Conservation (phyloP, 2,797 vertebrate species). For the Liasis olivaceus region DNA sequence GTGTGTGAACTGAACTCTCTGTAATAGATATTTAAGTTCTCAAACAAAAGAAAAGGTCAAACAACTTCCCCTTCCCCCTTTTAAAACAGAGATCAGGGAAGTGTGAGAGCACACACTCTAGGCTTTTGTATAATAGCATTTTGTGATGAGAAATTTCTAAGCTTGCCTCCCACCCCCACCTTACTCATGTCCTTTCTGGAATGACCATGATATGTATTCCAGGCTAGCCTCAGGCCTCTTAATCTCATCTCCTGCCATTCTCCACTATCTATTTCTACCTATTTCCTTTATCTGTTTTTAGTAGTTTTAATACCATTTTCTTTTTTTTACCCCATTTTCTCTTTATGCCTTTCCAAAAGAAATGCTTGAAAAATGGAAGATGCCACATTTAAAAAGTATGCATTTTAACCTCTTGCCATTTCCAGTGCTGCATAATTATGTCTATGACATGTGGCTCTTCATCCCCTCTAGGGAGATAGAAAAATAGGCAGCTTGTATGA, state of each 20-base stretch:
- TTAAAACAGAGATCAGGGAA: not conserved
- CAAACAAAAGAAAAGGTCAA: not conserved
- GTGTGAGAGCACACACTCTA: not conserved
- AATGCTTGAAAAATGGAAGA: constrained; percentile 52
- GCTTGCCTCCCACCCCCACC: not conserved
- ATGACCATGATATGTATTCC: not conserved
- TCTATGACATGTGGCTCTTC: constrained; percentile 30
- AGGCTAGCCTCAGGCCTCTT: not conserved
- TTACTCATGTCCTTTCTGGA: not conserved
- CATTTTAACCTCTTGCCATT: constrained; percentile 30
- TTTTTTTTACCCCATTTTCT: not conserved
- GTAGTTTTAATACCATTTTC: not conserved
- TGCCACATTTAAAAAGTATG: constrained; percentile 56
- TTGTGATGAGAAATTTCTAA: not conserved
- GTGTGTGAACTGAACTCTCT: not conserved
- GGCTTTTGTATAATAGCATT: not conserved
- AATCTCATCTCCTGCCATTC: not conserved
- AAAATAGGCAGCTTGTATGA: constrained; percentile 22
- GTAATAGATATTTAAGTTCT: not conserved
- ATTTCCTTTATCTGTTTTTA: constrained; percentile 9
- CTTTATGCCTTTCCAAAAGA: constrained; percentile 38
- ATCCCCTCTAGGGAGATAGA: not conserved
- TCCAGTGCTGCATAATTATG: constrained; percentile 59
- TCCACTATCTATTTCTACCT: not conserved
- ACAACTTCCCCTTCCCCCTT: not conserved